Conservation (phyloP, 2,888 invertebrate genomes). For the Mythimna albipuncta region DNA sequence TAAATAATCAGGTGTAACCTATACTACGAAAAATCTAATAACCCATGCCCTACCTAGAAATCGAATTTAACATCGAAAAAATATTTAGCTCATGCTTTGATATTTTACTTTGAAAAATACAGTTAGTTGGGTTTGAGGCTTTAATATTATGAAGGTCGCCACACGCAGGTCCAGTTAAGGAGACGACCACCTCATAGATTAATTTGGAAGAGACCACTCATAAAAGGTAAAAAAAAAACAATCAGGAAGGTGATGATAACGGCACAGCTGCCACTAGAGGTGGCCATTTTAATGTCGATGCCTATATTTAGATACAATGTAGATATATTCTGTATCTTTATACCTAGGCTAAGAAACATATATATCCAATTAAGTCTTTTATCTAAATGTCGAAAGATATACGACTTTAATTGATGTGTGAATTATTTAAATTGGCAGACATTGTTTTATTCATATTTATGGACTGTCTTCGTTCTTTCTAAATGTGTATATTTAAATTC, state of each 20-base stretch:
- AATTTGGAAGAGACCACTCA: too few relatives aligned
- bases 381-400: constrained; percentile 57
- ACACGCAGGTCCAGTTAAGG: too few relatives aligned
- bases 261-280: not conserved
- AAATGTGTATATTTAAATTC: constrained; percentile 1
- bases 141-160: too few relatives aligned
- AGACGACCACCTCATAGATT: too few relatives aligned
- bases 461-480: constrained; percentile 10
- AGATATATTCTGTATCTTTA: not conserved
- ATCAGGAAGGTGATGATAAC: not conserved
- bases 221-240: too few relatives aligned
- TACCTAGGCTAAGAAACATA: constrained; percentile 39
- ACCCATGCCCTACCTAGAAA: too few relatives aligned
- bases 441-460: constrained; percentile 50
- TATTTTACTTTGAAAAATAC: too few relatives aligned
- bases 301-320: constrained; percentile 3
- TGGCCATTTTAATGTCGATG: constrained; percentile 8
- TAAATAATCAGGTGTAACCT: too few relatives aligned
- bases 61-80: too few relatives aligned
- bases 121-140: too few relatives aligned
- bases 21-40: too few relatives aligned
- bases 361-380: constrained; percentile 59
- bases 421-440: constrained; percentile 61
- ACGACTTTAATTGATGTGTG: constrained; percentile 53
- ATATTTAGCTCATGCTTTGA: too few relatives aligned